Percentiles rank a stretch among this genome's conserved stretches.
Conservation (phyloP, 2,797 vertebrate species). For the Gastrophryne carolinensis region DNA sequence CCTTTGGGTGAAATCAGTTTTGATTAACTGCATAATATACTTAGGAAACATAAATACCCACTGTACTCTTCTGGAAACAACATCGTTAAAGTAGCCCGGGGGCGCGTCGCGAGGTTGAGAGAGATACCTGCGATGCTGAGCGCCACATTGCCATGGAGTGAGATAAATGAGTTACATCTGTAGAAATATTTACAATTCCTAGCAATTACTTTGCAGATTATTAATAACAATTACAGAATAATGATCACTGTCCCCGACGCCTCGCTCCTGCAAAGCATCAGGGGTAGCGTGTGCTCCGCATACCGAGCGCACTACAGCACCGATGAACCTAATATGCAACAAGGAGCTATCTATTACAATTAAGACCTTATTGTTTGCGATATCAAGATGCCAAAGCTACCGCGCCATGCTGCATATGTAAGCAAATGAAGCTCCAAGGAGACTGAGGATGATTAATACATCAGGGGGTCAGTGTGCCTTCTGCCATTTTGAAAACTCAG, state of each 20-base stretch:
- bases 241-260: neutral
- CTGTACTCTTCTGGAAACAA: too few species aligned
- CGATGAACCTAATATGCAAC: neutral
- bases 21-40: too few species aligned
- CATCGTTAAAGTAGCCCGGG: too few species aligned
- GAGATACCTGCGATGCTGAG: too few species aligned
- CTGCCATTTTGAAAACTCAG: too few species aligned
- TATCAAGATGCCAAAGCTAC: neutral
- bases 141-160: too few species aligned
- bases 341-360: neutral
- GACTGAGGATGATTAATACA: neutral
- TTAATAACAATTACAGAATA: neutral
- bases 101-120: too few species aligned
- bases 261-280: neutral
- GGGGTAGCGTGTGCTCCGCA: neutral
- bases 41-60: too few species aligned
- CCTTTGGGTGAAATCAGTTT: too few species aligned
- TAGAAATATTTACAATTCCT: neutral
- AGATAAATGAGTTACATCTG: neutral
- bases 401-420: neutral
- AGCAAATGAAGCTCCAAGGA: neutral
- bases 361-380: neutral
- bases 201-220: neutral
- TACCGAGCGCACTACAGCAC: neutral
- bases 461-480: neutral